phyloP scores from a whole-genome alignment of 2,888 invertebrate genomes.

The Candidula unifasciata region DNA sequence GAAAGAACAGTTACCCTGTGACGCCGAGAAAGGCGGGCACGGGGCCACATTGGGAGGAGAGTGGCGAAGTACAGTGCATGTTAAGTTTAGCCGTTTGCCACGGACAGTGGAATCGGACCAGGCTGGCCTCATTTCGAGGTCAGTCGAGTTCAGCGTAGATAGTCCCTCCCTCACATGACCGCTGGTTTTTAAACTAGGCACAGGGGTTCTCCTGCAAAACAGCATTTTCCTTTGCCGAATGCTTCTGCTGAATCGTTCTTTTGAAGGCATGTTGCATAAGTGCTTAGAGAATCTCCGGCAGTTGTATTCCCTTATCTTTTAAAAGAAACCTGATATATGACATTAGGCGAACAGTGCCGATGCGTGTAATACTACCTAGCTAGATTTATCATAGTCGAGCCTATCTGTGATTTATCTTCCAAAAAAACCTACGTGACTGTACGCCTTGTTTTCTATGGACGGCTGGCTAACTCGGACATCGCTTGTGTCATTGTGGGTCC shows the following conservation, averaged over 20 bases:
- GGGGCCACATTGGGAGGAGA: constrained; percentile 13
- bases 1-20: not conserved
- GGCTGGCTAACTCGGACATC: too few species aligned
- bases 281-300: not conserved
- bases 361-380: too few species aligned
- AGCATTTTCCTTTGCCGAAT: not conserved
- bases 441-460: too few species aligned
- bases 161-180: constrained; percentile 88
- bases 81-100: constrained; percentile 31
- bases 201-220: too few species aligned
- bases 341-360: too few species aligned
- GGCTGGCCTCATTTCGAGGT: constrained; percentile 45
- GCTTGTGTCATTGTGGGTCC: too few species aligned
- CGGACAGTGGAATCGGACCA: constrained; percentile 38
- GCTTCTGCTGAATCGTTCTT: too few species aligned
- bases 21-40: not conserved
- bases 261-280: not conserved
- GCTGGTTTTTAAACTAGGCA: not conserved
- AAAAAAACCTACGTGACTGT: too few species aligned
- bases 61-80: not conserved
- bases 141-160: constrained; percentile 95
- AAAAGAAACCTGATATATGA: too few species aligned
- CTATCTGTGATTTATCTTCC: too few species aligned
- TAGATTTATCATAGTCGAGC: too few species aligned
- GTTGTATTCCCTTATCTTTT: too few species aligned